Conservation (phyloP, 2,888 invertebrate species). For the Leucophenga montana region DNA sequence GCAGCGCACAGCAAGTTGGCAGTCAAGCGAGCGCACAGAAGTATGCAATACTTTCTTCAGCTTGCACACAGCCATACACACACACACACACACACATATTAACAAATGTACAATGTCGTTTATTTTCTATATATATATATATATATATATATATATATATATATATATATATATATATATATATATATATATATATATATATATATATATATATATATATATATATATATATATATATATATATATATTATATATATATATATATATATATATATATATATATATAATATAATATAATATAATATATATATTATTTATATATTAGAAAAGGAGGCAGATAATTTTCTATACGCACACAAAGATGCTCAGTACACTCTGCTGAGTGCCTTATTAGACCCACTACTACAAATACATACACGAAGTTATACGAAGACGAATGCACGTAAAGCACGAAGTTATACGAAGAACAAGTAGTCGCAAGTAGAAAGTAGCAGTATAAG, state of each 20-base stretch:
- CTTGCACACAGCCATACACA: conserved; percentile 18
- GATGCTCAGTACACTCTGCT: conserved; percentile 24
- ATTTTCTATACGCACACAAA: conserved; percentile 58
- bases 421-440: conserved; percentile 3
- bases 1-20: conserved; percentile 4
- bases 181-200: conserved; percentile 40
- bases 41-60: conserved; percentile 27
- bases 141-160: conserved; percentile 32
- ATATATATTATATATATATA: no score
- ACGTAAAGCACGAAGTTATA: conserved; percentile 23
- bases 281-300: no score
- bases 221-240: conserved; percentile 49
- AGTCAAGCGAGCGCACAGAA: conserved; percentile 21
- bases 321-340: conserved; percentile 57
- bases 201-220: conserved; percentile 49
- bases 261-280: no score
- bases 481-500: conserved; percentile 21
- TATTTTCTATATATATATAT: conserved; percentile 20
- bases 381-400: conserved; percentile 60
- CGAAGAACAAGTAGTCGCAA: neutral
- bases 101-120: conserved; percentile 5
- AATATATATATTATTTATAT: conserved; percentile 63
- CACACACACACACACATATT: conserved; percentile 36
- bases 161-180: conserved; percentile 59
- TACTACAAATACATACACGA: conserved; percentile 38